These are phyloP conservation scores for Argynnis bischoffii DNA, from an alignment of 2,888 invertebrate genomes.

Conservation along the genomic window DNA sequence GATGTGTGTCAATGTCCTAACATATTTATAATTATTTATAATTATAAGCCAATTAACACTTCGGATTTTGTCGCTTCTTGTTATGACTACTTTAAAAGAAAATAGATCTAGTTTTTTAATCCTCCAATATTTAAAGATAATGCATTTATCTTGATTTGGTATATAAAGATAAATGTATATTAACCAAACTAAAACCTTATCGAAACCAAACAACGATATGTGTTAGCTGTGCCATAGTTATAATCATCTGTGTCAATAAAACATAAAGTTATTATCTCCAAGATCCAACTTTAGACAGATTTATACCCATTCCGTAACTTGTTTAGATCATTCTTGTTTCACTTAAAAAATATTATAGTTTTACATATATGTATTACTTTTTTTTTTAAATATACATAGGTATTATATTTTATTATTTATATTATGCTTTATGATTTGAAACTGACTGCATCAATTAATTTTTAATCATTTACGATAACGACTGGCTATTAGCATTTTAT, in stretches of 20 bases:
- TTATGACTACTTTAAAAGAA: not conserved
- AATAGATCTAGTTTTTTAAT: not conserved
- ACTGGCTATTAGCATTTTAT: too few species aligned
- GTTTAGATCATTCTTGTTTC: not conserved
- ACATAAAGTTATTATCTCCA: slow-evolving; percentile 21
- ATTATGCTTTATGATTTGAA: too few species aligned
- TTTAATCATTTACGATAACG: too few species aligned
- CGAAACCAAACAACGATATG: slow-evolving; percentile 24
- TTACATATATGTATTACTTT: too few species aligned
- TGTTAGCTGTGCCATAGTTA: slow-evolving; percentile 23
- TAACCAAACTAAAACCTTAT: slow-evolving; percentile 15
- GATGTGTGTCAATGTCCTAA: too few species aligned
- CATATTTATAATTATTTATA: too few species aligned
- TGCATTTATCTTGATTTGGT: not conserved
- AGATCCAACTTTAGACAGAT: slow-evolving; percentile 7
- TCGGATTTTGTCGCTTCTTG: not conserved
- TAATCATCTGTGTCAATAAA: slow-evolving; percentile 36
- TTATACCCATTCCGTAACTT: slow-evolving; percentile 5
- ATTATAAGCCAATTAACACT: too few species aligned
- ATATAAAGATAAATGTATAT: not conserved
- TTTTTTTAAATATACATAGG: too few species aligned
- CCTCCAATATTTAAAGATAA: too few species aligned
- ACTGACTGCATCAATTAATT: too few species aligned
- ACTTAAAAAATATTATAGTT: not conserved
- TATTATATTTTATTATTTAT: too few species aligned